Conservation (phyloP, 2,888 invertebrate species). For the Phyllotreta cruciferae region DNA sequence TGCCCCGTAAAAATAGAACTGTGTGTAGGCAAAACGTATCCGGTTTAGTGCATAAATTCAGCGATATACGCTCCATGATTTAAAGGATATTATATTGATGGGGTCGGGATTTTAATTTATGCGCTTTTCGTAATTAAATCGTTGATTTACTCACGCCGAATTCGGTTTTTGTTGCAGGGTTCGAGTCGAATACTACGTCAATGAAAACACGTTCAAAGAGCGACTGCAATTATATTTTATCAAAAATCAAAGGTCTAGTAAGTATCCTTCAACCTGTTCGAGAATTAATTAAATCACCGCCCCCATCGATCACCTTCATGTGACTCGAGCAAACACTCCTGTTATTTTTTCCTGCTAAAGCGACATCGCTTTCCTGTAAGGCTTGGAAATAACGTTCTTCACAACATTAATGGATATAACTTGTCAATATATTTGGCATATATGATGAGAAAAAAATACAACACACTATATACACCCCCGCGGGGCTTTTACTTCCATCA, state of each 20-base stretch:
- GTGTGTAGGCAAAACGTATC: background rate
- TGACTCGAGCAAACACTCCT: background rate
- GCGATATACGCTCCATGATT: too few relatives aligned
- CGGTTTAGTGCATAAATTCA: background rate
- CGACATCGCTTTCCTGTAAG: too few relatives aligned
- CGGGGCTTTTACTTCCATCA: too few relatives aligned
- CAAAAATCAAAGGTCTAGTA: slow-evolving; percentile 99
- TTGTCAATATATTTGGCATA: too few relatives aligned
- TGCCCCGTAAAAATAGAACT: slow-evolving; percentile 20
- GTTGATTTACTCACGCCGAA: too few relatives aligned
- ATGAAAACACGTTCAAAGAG: slow-evolving; percentile 98
- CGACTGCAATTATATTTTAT: slow-evolving; percentile 98
- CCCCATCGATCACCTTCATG: too few relatives aligned
- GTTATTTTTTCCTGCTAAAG: background rate
- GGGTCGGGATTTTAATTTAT: background rate
- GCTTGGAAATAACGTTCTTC: too few relatives aligned
- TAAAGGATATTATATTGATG: background rate
- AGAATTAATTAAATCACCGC: background rate
- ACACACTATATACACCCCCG: too few relatives aligned
- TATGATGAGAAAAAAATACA: too few relatives aligned
- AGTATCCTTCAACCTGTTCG: slow-evolving; percentile 64
- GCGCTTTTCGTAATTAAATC: background rate
- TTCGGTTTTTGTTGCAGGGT: slow-evolving; percentile 79
- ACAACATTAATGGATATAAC: too few relatives aligned
- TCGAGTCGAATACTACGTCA: slow-evolving; percentile 98